These are phyloP conservation scores for Pseudochaenichthys georgianus DNA, from an alignment of 2,797 vertebrate genomes.

Conservation along the genomic window DNA sequence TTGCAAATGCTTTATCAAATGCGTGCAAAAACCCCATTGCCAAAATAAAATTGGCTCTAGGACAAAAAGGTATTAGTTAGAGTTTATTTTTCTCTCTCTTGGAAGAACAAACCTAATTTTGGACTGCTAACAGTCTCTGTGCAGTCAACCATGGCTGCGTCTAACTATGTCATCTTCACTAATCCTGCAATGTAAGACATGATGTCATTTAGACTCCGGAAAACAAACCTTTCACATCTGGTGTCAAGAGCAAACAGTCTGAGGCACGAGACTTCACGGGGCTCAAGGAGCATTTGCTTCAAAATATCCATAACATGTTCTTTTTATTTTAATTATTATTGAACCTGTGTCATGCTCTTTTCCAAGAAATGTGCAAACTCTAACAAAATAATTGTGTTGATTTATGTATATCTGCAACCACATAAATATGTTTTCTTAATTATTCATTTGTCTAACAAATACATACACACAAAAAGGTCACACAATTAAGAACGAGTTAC, in stretches of 20 bases:
- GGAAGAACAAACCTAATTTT: constrained; percentile 22
- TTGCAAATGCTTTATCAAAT: not conserved
- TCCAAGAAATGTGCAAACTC: not conserved
- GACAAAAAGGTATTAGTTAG: constrained; percentile 5
- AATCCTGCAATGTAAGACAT: constrained; percentile 21
- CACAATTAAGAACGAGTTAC: not conserved
- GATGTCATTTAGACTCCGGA: constrained; percentile 33
- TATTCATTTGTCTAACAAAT: not conserved
- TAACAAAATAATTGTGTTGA: not conserved
- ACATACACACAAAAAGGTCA: too few relatives aligned
- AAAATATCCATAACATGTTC: not conserved
- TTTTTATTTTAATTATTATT: not conserved
- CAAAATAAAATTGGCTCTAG: not conserved
- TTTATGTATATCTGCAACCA: not conserved
- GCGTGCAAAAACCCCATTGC: too few relatives aligned
- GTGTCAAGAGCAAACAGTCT: constrained; percentile 8
- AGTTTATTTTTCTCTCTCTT: constrained; percentile 11
- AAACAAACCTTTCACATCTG: constrained; percentile 32
- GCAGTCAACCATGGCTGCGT: constrained; percentile 8
- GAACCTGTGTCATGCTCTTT: not conserved
- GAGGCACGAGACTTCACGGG: not conserved
- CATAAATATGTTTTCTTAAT: not conserved
- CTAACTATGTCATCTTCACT: constrained; percentile 43
- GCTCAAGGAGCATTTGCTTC: not conserved
- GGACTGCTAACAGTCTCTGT: constrained; percentile 20